Base-by-base conservation (phyloP, 1,140 invertebrate species). In the Lerema accius region DNA sequence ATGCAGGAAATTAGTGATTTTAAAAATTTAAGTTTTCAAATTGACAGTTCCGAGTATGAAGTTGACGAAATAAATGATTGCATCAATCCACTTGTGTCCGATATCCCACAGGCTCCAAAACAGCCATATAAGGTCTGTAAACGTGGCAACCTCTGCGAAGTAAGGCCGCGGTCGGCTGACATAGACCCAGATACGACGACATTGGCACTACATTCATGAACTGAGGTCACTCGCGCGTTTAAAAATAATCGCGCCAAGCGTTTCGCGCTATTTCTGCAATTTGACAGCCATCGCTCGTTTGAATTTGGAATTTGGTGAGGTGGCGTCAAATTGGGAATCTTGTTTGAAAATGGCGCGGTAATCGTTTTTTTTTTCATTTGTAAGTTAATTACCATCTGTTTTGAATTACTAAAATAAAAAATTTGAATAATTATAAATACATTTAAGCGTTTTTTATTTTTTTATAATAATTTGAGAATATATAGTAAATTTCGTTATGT, bases 191-290 rank as follows among this genome's bases (percentile, higher is more conserved):
- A 76, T 90, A 80, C 71, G 51, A 71, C 76, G 86, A 87, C 86
- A 90, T 90, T 90, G 86, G 85, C 84, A 90, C 87, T 90, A 90
- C 85, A 90, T 90, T 90, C 85, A 86, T 77, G 74, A 78, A 75
- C 81, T 80, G 76, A 90, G 87, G 87, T 86, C 86, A 81, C 65
- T 78, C 76, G 84, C 79, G 80, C 73, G 78, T 87, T 83, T 88
- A 88, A 89, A 89, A 83, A 88, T 88, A 89, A 82, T 75, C 77
- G 67, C 62, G 65, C 60, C 61, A 49, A 62, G 68, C 60, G 40
- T 49, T 50, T 63, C 69, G 69, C 67, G 66, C 65, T 73, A 73
- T 69, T 73, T 67, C 65, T 72, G 72, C 73, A 64, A 70, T 82
- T 71, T 79, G 71, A 80, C 67, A 67, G 39, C 16, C 10, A 15